Conservation (phyloP, 2,888 invertebrate species). For the Norana najaformis region DNA sequence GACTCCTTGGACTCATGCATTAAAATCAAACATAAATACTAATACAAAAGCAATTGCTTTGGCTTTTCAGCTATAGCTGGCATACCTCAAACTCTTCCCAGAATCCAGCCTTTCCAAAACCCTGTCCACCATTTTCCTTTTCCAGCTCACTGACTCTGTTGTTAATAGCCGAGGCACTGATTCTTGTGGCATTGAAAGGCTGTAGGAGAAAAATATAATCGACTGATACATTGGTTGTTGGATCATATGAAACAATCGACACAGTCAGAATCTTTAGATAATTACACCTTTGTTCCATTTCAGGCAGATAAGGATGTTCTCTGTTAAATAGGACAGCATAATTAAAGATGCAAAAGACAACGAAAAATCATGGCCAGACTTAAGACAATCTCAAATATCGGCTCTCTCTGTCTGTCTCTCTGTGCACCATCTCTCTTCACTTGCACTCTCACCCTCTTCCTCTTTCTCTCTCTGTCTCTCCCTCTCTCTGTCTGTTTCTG, state of each 20-base stretch:
- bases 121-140: constrained; percentile 70
- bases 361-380: too few species aligned
- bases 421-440: too few species aligned
- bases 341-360: too few species aligned
- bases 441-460: too few species aligned
- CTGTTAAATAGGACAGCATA: background rate
- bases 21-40: background rate
- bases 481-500: too few species aligned
- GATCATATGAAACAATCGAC: background rate
- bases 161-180: constrained; percentile 79
- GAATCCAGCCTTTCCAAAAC: constrained; percentile 86
- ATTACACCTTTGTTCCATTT: background rate
- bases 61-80: background rate
- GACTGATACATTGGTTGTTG: background rate
- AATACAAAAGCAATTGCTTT: background rate
- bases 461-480: too few species aligned
- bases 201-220: constrained; percentile 40
- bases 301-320: background rate
- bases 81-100: constrained; percentile 89
- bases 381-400: too few species aligned
- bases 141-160: constrained; percentile 77
- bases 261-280: background rate
- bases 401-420: too few species aligned
- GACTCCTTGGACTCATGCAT: background rate
- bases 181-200: constrained; percentile 91